phyloP scores from a whole-genome alignment of 2,113 vertebrate species.

The Picathartes gymnocephalus region DNA sequence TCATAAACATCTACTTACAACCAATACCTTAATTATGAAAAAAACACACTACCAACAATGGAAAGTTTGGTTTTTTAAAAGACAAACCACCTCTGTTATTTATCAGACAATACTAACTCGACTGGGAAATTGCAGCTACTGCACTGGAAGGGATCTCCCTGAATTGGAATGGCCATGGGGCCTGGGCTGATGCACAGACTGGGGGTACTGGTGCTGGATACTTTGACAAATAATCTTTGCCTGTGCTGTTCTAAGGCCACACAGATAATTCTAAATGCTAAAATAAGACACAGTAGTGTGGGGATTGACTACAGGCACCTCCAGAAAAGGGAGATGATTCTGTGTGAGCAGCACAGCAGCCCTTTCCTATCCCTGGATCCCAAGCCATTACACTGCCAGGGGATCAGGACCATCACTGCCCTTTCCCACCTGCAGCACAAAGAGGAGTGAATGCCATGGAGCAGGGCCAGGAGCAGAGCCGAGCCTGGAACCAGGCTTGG shows the following conservation, averaged over 20 bases:
- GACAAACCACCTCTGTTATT: neutral
- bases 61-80: neutral
- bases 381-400: neutral
- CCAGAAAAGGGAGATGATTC: neutral
- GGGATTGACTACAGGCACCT: neutral
- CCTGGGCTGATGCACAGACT: neutral
- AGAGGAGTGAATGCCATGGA: neutral
- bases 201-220: neutral
- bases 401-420: neutral
- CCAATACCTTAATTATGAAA: neutral
- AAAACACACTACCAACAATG: neutral
- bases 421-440: accelerated
- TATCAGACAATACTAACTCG: neutral
- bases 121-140: neutral
- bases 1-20: neutral
- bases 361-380: neutral
- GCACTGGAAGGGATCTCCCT: neutral
- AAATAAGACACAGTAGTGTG: neutral
- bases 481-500: neutral
- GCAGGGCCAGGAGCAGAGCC: neutral
- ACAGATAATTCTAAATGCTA: neutral
- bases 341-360: neutral
- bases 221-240: neutral
- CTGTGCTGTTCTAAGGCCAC: neutral
- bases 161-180: accelerated